Conservation (phyloP, 2,113 vertebrate genomes). For the Lagenorhynchus albirostris region DNA sequence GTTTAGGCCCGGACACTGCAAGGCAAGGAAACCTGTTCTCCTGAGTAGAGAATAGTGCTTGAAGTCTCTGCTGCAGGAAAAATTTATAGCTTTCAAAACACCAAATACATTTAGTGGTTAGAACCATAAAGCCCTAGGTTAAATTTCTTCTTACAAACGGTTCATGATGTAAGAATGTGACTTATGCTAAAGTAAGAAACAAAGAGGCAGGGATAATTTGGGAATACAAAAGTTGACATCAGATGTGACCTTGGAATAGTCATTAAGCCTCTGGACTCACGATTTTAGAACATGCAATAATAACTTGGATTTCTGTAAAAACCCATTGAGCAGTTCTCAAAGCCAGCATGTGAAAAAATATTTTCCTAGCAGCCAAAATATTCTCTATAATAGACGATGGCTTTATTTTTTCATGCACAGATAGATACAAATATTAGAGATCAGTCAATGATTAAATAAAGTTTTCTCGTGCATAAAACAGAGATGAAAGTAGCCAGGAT, state of each 20-base stretch:
- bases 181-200: background rate
- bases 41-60: background rate
- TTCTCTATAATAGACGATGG: background rate
- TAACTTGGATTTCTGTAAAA: slow-evolving; percentile 38
- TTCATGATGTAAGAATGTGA: background rate
- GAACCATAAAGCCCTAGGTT: background rate
- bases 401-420: background rate
- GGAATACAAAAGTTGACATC: slow-evolving; percentile 9
- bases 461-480: background rate
- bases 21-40: background rate
- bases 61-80: background rate
- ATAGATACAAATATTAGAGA: slow-evolving; percentile 22
- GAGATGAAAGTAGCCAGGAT: background rate
- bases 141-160: background rate
- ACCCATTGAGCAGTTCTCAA: background rate
- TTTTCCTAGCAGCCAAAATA: slow-evolving; percentile 25
- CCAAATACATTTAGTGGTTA: background rate
- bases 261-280: background rate
- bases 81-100: background rate
- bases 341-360: background rate
- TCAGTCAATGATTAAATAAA: slow-evolving; percentile 5
- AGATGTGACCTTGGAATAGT: slow-evolving; percentile 48
- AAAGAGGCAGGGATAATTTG: background rate
- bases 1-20: background rate
- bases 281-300: background rate